Percentiles rank a stretch among this genome's conserved stretches.
Conservation (phyloP, 2,113 vertebrate species). For the Platichthys stellatus region DNA sequence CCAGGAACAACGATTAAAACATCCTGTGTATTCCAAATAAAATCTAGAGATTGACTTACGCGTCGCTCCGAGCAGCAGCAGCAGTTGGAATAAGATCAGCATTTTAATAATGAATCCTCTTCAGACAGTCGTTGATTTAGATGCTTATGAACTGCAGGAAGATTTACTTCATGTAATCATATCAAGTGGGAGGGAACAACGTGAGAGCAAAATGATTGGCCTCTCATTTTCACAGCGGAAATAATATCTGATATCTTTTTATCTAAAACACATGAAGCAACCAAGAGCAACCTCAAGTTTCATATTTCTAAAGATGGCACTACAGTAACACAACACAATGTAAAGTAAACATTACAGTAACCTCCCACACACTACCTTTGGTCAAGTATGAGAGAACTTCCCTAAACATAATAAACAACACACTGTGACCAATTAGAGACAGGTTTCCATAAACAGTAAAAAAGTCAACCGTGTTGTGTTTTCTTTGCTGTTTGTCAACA, state of each 20-base stretch:
- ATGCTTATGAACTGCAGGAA: not conserved
- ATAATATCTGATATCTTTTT: not conserved
- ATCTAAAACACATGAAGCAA: not conserved
- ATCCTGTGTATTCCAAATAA: not conserved
- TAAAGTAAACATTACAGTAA: too few species aligned
- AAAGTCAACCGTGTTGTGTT: too few species aligned
- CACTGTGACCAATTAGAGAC: too few species aligned
- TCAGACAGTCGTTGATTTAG: too few species aligned
- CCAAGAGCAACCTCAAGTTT: not conserved
- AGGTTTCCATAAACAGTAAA: too few species aligned
- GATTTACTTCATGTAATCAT: not conserved
- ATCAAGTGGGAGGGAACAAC: constrained; percentile 10
- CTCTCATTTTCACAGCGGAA: not conserved
- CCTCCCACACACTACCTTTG: too few species aligned
- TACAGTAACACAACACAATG: too few species aligned
- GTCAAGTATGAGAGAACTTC: too few species aligned
- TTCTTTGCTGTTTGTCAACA: too few species aligned
- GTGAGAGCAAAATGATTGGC: constrained; percentile 31
- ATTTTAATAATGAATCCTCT: not conserved
- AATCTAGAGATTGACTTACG: constrained; percentile 7
- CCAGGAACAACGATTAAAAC: not conserved
- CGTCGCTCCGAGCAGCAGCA: not conserved
- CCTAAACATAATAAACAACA: too few species aligned
- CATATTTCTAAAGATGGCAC: not conserved
- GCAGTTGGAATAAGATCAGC: not conserved